phyloP scores from a whole-genome alignment of 1,140 invertebrate genomes.

The Plutomurus gul region DNA sequence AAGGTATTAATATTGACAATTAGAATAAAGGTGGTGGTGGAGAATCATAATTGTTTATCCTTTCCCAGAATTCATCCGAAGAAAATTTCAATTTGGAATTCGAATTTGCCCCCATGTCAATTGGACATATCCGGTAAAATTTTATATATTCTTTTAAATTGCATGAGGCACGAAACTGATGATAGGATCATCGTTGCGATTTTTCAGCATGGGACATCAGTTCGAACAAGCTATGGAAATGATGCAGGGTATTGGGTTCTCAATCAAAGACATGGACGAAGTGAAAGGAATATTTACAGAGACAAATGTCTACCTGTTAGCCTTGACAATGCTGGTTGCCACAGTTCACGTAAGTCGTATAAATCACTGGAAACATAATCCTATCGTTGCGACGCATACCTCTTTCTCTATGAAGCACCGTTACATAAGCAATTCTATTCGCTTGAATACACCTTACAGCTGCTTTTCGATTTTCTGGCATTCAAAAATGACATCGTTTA shows the following conservation, averaged over 20 bases:
- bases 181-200: neutral
- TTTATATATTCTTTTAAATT: neutral
- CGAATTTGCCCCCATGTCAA: conserved; percentile 60
- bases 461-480: conserved; percentile 94
- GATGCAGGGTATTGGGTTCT: conserved; percentile 79
- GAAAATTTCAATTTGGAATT: conserved; percentile 56
- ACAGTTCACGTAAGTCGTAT: conserved; percentile 83
- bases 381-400: neutral
- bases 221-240: conserved; percentile 77
- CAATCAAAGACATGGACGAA: conserved; percentile 92
- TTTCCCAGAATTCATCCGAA: conserved; percentile 47
- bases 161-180: neutral
- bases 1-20: no score
- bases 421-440: neutral
- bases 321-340: conserved; percentile 87
- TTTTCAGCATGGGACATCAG: conserved; percentile 69
- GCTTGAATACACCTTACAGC: conserved; percentile 64
- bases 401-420: no score
- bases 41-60: no score
- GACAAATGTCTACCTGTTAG: conserved; percentile 91
- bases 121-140: conserved; percentile 61
- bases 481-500: conserved; percentile 98
- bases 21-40: no score
- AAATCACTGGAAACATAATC: neutral
- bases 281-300: conserved; percentile 95